Conservation (phyloP, 1,140 invertebrate species). For the Wiebesia pumilae region DNA sequence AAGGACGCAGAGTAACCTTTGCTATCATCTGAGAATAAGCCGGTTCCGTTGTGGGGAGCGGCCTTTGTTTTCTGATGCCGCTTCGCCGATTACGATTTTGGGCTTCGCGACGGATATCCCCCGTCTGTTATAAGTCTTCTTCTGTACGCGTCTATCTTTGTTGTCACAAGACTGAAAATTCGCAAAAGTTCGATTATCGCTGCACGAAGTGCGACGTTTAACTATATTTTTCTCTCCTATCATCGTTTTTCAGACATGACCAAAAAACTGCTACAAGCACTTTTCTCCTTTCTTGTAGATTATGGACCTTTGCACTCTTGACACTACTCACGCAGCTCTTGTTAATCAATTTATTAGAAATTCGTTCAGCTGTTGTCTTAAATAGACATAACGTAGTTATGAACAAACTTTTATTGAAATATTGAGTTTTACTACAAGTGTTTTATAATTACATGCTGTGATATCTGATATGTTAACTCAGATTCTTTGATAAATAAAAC, state of each 20-base stretch:
- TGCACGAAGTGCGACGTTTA: constrained; percentile 28
- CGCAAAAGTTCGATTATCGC: constrained; percentile 36
- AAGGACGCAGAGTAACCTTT: not conserved
- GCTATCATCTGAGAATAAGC: not conserved
- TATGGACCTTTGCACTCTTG: not conserved
- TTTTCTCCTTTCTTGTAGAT: not conserved
- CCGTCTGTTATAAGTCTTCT: not conserved
- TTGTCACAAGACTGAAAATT: constrained; percentile 5
- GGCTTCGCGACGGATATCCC: constrained; percentile 18
- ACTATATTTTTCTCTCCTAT: constrained; percentile 10
- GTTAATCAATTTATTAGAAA: constrained; percentile 17
- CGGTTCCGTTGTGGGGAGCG: constrained; percentile 2
- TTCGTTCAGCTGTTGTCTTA: not conserved
- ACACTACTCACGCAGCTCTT: not conserved
- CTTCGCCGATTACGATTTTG: constrained; percentile 42
- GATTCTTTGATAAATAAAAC: not conserved
- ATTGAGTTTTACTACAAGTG: not conserved
- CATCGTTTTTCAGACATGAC: not conserved
- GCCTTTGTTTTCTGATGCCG: constrained; percentile 29
- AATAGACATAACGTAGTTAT: not conserved
- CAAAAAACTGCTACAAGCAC: not conserved
- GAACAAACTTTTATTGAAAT: not conserved
- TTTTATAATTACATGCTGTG: not conserved
- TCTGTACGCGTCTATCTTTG: constrained; percentile 10
- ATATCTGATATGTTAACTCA: not conserved